Base-by-base conservation (phyloP, 1,140 invertebrate species). In the Trinorchestia longiramus region DNA sequence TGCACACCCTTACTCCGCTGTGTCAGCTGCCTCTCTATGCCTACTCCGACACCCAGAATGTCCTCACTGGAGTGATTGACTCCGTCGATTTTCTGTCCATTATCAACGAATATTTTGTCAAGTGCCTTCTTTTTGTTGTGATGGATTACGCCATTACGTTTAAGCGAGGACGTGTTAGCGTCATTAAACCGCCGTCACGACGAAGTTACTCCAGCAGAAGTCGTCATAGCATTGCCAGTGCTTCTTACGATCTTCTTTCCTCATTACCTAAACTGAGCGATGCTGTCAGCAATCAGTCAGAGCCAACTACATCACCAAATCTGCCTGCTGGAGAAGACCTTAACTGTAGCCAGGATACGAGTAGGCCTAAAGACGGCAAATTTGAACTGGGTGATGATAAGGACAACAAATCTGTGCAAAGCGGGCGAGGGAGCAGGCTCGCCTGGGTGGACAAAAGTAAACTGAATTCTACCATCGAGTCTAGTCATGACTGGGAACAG, bases 31-130 rank as follows among this genome's bases (percentile, higher is more conserved):
- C 87, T 36, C 97, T 97, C 43, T 40, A 95, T 15, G 96, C 96
- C 17, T 98, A 97, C 96, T 97, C 97, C 43, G 97, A 97, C 97
- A 97, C 97, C 40, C 97, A 97, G 57, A 98, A 97, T 97, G 97
- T 97, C 42, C 96, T 98, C 43, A 98, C 97, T 0, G 97, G 97
- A 11, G 97, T 98, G 6, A 97, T 98, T 96, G 97, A 98, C 96
- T 97, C 97, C 41, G 97, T 97, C 44, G 97, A 97, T 87, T 97
- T 97, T 96, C 97, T 97, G n/a, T 96, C 97, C 6, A 96, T 97
- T 0, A 97, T 97, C 0, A 97, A 97, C 95, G 96, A 97, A 45
- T 97, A 97, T 87, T 98, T 97, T 96, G 96, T 97, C 15, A 97
- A 97, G 96, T 97, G 97, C 95, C 96, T 98, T 15, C 96, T 97